Base-by-base conservation (phyloP, 2,797 vertebrate species). In the Phrynocephalus forsythii region DNA sequence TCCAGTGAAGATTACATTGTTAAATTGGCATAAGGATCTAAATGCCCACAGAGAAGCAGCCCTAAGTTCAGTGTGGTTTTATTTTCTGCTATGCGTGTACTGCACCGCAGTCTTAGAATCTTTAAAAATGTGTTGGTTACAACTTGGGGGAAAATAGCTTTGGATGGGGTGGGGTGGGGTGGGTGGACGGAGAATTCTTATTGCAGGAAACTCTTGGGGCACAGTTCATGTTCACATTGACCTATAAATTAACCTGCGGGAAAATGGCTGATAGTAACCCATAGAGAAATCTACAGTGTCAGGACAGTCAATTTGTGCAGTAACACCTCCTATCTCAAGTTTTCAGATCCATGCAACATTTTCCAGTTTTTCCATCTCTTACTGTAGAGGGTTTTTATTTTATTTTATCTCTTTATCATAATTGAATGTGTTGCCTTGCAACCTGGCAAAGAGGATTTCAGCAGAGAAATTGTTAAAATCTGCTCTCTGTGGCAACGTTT, bases 341-440 rank as follows among this genome's bases (percentile, higher is more conserved):
- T 48, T 90, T 90, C 33, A 85, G 30, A 76, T 83, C 86, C 72
- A 71, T 79, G 38, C 33, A 18, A 80, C 80, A 24, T 90, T 90
- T 60, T 86, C 79, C 10, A 7, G 33, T 84, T 90, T 10, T 16
- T 81, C 60, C 63, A 69, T 28, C 1, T 72, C 38, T 86, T 30
- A 82, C 60, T 84, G 48, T 86, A 84, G 71, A 66, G 18, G 13
- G 16, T 76, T 20, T 68, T 86, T 52, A 80, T 81, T 68, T 86
- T 52, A 80, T 81, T 68, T 86, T 56, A 84, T 81, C 76, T 84
- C 84, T 81, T 60, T 80, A 78, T 79, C 0, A 0, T 73, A 88
- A 79, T 67, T 86, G 63, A 91, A 93, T 82, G 84, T 79, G 82
- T 38, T 83, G 69, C 38, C 24, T 92, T 44, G 67, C 92, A 69